Base-by-base conservation (phyloP, 2,113 vertebrate genomes). In the Enhydra lutris region DNA sequence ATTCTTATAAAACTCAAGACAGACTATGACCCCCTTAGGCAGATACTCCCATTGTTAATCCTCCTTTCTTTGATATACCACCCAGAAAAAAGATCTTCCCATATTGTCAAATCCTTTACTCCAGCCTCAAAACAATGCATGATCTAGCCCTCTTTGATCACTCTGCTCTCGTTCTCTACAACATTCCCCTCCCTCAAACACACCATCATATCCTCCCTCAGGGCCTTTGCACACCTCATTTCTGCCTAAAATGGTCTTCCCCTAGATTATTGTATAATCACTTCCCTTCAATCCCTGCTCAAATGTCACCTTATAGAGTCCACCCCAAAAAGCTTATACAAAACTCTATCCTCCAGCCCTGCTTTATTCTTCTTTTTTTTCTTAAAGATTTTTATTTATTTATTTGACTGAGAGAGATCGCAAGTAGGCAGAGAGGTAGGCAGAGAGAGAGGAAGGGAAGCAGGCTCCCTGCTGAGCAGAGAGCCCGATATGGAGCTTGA, bases 161-260 rank as follows among this genome's bases (percentile, higher is more conserved):
- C 74, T 95, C 71, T 79, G 36, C 85, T 23, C 15, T 95, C 50
- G 36, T 88, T 89, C 91, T 67, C 88, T 45, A 21, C 34, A 91
- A 81, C 10, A 42, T 73, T 0, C 24, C 47, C 21, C 11, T 89
- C 63, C 45, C 81, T 89, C 83, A 61, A 79, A 84, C 42, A 94
- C 15, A 45, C 47, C 84, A 90, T 59, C 80, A 88, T 36, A 80
- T 87, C 36, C 55, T 78, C 55, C 55, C 39, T 88, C 50, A 4
- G 61, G 78, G 82, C 45, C 57, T 81, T 34, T 63, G 50, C n/a
- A 59, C 79, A 73, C 71, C 34, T 63, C 80, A n/a, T 81, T 92
- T 87, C 61, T 92, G 52, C 55, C 59, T 89, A 45, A 93, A 96
- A 83, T 89, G 63, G 14, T 84, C 59, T 91, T 95, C 65, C n/a